Evolutionary conservation across 2,888 invertebrate genomes (phyloP).

Genomic region (Phaedon cochleariae): DNA sequence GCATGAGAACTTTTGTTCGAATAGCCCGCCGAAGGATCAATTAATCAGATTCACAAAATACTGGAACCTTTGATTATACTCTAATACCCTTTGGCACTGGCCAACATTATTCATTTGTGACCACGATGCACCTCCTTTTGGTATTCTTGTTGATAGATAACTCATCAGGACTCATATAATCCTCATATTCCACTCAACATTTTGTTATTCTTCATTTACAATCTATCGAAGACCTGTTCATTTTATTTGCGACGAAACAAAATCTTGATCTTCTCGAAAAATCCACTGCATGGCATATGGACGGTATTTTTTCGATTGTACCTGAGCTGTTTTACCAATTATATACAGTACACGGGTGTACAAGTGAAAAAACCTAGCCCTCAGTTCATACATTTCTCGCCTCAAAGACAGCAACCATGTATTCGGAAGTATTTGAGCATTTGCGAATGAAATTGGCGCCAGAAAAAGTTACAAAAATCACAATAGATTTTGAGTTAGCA

Average conservation of each 20-base stretch:
- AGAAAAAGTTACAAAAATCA: not conserved
- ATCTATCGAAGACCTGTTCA: too few species aligned
- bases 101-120: too few species aligned
- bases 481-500: constrained; percentile 2
- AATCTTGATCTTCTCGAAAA: constrained; percentile 7
- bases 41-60: too few species aligned
- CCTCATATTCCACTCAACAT: too few species aligned
- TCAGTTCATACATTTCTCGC: not conserved
- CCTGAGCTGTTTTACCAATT: not conserved
- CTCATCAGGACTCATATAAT: too few species aligned
- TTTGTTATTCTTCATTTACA: too few species aligned
- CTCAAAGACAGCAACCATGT: constrained; percentile 1
- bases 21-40: too few species aligned
- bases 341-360: constrained; percentile 3
- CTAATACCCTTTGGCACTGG: too few species aligned
- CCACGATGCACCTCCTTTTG: too few species aligned
- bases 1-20: too few species aligned
- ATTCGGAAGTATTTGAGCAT: not conserved
- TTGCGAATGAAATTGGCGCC: constrained; percentile 3
- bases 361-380: not conserved
- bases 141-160: too few species aligned
- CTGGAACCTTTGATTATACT: too few species aligned
- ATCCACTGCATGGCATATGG: constrained; percentile 5
- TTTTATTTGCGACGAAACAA: not conserved
- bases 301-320: constrained; percentile 5